Evolutionary conservation across 1,140 invertebrate species (phyloP).

Genomic region (Holcopasites calliopsidis): DNA sequence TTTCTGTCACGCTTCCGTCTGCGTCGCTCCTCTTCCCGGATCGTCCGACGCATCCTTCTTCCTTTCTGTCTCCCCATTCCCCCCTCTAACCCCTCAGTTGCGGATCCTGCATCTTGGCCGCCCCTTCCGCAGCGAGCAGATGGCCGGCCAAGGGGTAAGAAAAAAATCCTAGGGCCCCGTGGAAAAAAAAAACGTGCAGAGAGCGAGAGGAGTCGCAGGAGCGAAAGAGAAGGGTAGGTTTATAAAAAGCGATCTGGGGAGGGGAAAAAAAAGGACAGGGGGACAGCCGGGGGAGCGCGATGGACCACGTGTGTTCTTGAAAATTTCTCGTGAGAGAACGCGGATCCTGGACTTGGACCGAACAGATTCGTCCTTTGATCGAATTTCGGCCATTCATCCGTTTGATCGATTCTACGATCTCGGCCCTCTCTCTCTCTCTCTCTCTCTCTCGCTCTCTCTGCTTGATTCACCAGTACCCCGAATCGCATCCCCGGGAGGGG

Average conservation of each 20-base stretch:
- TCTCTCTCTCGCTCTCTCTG: conserved; percentile 38
- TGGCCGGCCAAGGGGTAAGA: conserved; percentile 80
- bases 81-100: conserved; percentile 38
- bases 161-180: conserved; percentile 66
- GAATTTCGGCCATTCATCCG: conserved; percentile 75
- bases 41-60: conserved; percentile 60
- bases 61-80: too few relatives aligned
- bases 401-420: conserved; percentile 57
- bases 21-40: conserved; percentile 21
- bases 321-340: conserved; percentile 64
- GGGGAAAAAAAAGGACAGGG: conserved; percentile 64
- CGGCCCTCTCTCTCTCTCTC: conserved; percentile 60
- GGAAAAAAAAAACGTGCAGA: conserved; percentile 67
- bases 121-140: conserved; percentile 78
- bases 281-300: conserved; percentile 64
- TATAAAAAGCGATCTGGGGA: conserved; percentile 78
- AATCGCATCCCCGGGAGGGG: too few relatives aligned
- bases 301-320: conserved; percentile 74
- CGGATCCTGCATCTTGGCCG: conserved; percentile 70
- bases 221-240: conserved; percentile 63
- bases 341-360: conserved; percentile 33
- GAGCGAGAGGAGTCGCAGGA: conserved; percentile 70
- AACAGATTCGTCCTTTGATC: conserved; percentile 66
- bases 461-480: too few relatives aligned
- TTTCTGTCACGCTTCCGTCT: conserved; percentile 47